Evolutionary conservation across 2,797 vertebrate species (phyloP).

Genomic region (Platyrinchus mystaceus): DNA sequence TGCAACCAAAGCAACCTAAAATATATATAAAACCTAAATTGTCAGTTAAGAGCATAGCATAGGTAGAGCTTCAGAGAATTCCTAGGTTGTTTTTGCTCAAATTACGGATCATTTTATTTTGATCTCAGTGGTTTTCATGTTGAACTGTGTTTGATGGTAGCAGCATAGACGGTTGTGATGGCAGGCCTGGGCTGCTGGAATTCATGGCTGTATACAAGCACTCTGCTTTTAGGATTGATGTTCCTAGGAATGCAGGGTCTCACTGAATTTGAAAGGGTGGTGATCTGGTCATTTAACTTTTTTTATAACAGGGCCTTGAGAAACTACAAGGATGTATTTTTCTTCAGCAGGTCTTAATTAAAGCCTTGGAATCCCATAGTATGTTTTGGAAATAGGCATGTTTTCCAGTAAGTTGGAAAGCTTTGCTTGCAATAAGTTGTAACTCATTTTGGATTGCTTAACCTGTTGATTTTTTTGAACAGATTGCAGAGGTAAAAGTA

Average conservation of each 20-base stretch:
- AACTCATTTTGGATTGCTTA: not conserved
- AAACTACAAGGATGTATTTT: not conserved
- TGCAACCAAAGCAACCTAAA: not conserved
- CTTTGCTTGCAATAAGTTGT: not conserved
- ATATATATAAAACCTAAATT: fast-evolving
- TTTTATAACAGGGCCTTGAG: not conserved
- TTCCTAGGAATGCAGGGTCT: not conserved
- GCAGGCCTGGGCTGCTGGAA: not conserved
- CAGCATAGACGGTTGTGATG: not conserved
- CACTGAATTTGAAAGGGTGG: not conserved
- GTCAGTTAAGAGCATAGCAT: not conserved
- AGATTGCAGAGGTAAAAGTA: not conserved
- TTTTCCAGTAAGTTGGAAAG: slow-evolving; percentile 10
- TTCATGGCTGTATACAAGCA: not conserved
- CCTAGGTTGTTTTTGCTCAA: not conserved
- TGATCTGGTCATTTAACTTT: not conserved
- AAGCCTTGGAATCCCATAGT: not conserved
- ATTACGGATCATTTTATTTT: not conserved
- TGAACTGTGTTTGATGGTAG: not conserved
- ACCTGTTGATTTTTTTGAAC: not conserved
- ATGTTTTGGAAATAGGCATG: not conserved
- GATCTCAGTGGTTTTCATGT: not conserved
- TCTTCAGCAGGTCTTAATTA: not conserved
- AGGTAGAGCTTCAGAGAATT: not conserved
- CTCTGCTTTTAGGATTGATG: not conserved